These are phyloP conservation scores for Aricia agestis DNA, from an alignment of 1,140 invertebrate species.

Conservation along the genomic window DNA sequence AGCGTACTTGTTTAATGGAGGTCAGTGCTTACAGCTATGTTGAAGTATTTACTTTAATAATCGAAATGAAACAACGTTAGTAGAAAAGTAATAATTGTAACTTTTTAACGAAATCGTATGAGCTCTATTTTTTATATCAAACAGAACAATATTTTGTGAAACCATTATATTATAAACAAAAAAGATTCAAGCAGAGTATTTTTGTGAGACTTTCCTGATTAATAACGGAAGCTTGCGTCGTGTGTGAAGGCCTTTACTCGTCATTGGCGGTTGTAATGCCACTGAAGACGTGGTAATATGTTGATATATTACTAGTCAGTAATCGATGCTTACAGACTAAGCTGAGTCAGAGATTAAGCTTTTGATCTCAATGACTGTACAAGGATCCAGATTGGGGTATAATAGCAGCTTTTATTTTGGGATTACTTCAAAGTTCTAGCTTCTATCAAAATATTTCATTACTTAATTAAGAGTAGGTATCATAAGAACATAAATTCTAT, in stretches of 20 bases:
- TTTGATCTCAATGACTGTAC: not conserved
- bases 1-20: no score
- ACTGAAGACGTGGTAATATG: conserved; percentile 19
- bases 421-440: no score
- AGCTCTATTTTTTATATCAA: no score
- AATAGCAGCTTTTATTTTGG: not conserved
- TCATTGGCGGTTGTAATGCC: not conserved
- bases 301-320: conserved; percentile 21
- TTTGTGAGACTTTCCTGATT: not conserved
- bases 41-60: no score
- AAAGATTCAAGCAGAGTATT: not conserved
- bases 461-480: no score
- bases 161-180: not conserved
- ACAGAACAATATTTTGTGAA: no score
- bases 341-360: conserved; percentile 17
- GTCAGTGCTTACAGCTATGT: no score
- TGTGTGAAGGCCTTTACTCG: not conserved
- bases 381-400: not conserved
- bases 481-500: no score
- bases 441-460: no score
- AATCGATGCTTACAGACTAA: conserved; percentile 21
- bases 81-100: no score
- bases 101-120: no score
- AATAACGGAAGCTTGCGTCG: not conserved
- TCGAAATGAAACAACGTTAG: no score